These are phyloP conservation scores for Aphodius granarius DNA, from an alignment of 2,888 invertebrate species.

Conservation along the genomic window DNA sequence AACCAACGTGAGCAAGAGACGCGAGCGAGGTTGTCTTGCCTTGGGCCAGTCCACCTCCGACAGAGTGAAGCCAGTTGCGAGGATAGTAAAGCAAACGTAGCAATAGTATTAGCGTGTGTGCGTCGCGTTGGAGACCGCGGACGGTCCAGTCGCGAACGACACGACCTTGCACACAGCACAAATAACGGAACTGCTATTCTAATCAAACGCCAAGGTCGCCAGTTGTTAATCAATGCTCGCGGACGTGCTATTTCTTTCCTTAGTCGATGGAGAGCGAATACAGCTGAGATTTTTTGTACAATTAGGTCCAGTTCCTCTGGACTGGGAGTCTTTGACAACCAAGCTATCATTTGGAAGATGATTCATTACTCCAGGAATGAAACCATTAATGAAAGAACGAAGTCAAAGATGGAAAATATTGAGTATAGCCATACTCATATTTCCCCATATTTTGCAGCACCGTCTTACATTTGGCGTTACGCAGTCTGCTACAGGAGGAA, in stretches of 20 bases:
- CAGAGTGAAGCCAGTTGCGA: neutral
- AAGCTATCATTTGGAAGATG: no score
- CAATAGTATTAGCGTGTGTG: neutral
- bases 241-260: neutral
- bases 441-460: no score
- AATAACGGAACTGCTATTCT: constrained; percentile 38
- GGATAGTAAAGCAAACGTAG: neutral
- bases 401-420: no score
- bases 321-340: neutral
- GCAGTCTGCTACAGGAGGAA: no score
- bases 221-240: constrained; percentile 29
- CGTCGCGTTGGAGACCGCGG: constrained; percentile 6
- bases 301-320: no score
- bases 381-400: no score
- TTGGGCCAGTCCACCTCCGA: constrained; percentile 5
- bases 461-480: no score
- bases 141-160: constrained; percentile 23
- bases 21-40: neutral
- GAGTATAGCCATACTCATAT: no score
- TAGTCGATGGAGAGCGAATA: neutral
- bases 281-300: no score
- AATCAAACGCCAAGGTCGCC: constrained; percentile 37
- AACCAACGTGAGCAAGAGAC: neutral
- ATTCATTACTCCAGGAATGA: no score
- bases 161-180: constrained; percentile 40